Evolutionary conservation across 2,113 vertebrate genomes (phyloP).

Genomic region (Anarrhichthys ocellatus): DNA sequence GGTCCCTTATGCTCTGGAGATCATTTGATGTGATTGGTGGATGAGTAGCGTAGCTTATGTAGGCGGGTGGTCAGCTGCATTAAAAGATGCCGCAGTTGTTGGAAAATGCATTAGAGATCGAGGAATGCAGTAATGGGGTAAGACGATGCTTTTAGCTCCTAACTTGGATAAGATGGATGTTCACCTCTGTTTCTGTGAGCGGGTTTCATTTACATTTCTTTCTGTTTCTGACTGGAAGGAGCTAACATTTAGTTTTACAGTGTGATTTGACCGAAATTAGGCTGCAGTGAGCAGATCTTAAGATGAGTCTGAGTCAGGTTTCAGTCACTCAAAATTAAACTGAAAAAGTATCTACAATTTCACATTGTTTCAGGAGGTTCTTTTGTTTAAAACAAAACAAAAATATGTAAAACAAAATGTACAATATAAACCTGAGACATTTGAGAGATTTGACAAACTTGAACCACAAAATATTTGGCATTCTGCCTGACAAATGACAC

Average conservation of each 20-base stretch:
- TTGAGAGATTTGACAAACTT: background rate
- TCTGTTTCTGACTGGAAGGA: background rate
- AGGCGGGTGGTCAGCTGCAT: constrained; percentile 73
- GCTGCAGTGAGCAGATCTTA: background rate
- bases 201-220: background rate
- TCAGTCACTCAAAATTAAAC: background rate
- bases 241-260: background rate
- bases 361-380: background rate
- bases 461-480: background rate
- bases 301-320: background rate
- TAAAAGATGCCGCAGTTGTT: constrained; percentile 81
- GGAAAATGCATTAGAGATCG: constrained; percentile 61
- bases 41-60: constrained; percentile 58
- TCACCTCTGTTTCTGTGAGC: background rate
- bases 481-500: background rate
- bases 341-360: background rate
- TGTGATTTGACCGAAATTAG: background rate
- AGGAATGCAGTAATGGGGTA: constrained; percentile 75
- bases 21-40: constrained; percentile 77
- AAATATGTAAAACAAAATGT: background rate
- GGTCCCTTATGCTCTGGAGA: constrained; percentile 28
- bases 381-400: background rate
- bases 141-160: constrained; percentile 64
- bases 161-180: background rate
- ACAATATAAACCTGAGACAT: background rate